Evolutionary conservation across 2,113 vertebrate genomes (phyloP).

Genomic region (Neofelis nebulosa): DNA sequence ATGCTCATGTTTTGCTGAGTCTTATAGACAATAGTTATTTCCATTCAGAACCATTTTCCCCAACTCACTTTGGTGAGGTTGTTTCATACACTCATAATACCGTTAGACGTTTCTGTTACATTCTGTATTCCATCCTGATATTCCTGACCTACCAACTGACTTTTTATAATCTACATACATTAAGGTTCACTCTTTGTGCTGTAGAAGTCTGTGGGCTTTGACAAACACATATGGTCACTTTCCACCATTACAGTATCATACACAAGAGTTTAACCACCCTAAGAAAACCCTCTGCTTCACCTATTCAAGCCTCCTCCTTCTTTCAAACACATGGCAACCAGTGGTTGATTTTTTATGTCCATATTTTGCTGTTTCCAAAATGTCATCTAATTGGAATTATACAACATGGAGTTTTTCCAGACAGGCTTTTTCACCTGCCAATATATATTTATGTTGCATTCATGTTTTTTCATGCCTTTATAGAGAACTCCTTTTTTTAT

Average conservation of each 20-base stretch:
- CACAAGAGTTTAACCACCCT: not conserved
- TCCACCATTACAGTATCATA: not conserved
- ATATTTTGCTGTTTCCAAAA: not conserved
- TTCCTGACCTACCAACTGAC: not conserved
- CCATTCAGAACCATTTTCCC: not conserved
- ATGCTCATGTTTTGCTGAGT: not conserved
- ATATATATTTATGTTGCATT: not conserved
- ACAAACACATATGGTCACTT: not conserved
- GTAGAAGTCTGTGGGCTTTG: not conserved
- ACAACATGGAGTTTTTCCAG: not conserved
- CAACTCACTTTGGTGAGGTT: not conserved
- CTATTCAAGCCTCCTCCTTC: not conserved
- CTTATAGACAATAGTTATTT: not conserved
- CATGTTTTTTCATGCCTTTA: not conserved
- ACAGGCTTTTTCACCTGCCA: not conserved
- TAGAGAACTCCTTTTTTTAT: not conserved
- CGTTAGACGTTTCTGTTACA: not conserved
- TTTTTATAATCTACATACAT: not conserved
- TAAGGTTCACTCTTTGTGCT: not conserved
- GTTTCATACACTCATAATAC: not conserved
- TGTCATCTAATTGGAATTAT: not conserved
- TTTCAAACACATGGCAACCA: not conserved
- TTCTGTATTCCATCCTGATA: not conserved
- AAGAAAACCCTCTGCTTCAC: not conserved
- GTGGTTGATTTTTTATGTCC: not conserved